These are phyloP conservation scores for Argyra leucocephala DNA, from an alignment of 2,888 invertebrate genomes.

Conservation along the genomic window DNA sequence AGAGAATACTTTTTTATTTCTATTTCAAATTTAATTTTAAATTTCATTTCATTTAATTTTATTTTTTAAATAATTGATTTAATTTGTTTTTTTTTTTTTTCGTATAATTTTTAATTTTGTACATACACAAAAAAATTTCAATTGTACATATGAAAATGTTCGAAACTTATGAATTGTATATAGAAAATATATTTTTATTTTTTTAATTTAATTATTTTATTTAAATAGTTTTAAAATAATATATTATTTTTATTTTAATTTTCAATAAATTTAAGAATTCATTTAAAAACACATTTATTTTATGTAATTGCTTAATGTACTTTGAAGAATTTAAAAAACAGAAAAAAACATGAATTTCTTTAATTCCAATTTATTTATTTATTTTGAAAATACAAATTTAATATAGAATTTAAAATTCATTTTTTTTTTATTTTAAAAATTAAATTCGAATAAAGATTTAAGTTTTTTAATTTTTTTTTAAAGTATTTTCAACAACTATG, in stretches of 20 bases:
- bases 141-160: not conserved
- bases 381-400: no score
- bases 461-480: no score
- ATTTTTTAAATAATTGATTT: not conserved
- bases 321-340: no score
- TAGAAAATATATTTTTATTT: not conserved
- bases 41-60: not conserved
- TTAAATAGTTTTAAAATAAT: not conserved
- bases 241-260: not conserved
- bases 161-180: not conserved
- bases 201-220: not conserved
- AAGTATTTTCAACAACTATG: no score
- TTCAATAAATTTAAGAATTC: not conserved
- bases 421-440: no score
- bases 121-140: not conserved
- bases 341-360: no score
- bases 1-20: not conserved
- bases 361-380: no score
- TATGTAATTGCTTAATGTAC: no score
- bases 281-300: no score
- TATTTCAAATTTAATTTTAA: not conserved
- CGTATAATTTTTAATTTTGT: no score
- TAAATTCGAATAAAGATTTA: no score
- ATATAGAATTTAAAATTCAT: no score
- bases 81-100: not conserved